Conservation (phyloP, 2,888 invertebrate species). For the Drosophila pseudotalamancana region DNA sequence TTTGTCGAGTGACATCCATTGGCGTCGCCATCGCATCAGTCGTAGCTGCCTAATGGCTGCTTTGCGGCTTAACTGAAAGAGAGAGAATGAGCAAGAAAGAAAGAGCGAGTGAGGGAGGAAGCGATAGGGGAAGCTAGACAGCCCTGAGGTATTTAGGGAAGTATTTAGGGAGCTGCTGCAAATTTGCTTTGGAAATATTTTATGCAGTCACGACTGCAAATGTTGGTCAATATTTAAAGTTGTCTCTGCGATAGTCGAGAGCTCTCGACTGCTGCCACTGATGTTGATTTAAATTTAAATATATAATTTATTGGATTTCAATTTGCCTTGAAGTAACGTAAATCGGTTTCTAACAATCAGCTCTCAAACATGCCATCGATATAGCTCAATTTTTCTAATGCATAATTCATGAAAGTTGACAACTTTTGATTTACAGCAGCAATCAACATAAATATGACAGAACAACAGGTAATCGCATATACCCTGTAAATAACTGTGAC, state of each 20-base stretch:
- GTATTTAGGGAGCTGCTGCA: constrained; percentile 47
- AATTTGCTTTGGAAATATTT: constrained; percentile 39
- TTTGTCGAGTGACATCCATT: constrained; percentile 63
- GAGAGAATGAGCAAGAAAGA: too few species aligned
- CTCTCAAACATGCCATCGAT: background rate
- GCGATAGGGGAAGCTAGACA: constrained; percentile 20
- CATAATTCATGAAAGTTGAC: constrained; percentile 14
- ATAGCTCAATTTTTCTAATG: background rate
- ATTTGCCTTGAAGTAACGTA: constrained; percentile 1
- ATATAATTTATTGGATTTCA: constrained; percentile 26
- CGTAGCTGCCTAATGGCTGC: constrained; percentile 71
- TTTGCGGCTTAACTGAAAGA: constrained; percentile 71
- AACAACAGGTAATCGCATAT: too few species aligned
- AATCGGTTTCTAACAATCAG: background rate
- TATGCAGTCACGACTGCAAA: constrained; percentile 37
- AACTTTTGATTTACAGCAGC: constrained; percentile 1
- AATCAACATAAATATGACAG: constrained; percentile 13
- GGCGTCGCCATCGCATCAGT: constrained; percentile 63
- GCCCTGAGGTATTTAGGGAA: constrained; percentile 52
- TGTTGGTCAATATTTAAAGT: constrained; percentile 44
- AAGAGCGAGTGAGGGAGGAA: background rate
- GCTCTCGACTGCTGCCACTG: constrained; percentile 8
- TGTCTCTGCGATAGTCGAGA: constrained; percentile 24
- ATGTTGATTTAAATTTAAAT: constrained; percentile 5
- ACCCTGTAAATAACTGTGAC: background rate